phyloP scores from a whole-genome alignment of 23 tunicate species.

The Corella eumyota region DNA sequence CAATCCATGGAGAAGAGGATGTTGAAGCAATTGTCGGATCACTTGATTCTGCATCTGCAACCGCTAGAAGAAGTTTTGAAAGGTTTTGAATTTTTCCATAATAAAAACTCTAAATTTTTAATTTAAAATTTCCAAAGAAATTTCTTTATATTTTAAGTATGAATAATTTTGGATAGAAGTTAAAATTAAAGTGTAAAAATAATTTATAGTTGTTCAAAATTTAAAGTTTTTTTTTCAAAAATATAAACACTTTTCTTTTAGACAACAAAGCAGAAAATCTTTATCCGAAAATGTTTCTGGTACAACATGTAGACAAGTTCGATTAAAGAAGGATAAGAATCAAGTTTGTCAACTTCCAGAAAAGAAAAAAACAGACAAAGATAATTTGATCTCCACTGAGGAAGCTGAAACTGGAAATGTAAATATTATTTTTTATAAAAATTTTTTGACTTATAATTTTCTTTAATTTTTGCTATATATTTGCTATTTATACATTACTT shows the following conservation, averaged over 20 bases:
- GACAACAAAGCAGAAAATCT: constrained; percentile 9
- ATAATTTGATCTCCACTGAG: constrained; percentile 36
- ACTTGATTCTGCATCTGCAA: constrained; percentile 1
- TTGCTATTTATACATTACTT: not conserved
- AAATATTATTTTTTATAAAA: not conserved
- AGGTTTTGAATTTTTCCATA: constrained; percentile 3
- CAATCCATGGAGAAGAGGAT: constrained; percentile 6
- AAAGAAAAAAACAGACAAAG: constrained; percentile 11
- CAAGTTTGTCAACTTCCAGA: constrained; percentile 12
- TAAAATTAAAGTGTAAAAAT: too few relatives aligned
- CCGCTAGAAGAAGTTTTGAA: constrained; percentile 15
- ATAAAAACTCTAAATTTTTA: too few relatives aligned
- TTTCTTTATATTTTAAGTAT: too few relatives aligned
- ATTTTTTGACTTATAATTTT: not conserved
- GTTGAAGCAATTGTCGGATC: constrained; percentile 5
- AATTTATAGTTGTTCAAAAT: too few relatives aligned
- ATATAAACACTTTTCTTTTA: too few relatives aligned
- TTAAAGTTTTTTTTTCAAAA: too few relatives aligned
- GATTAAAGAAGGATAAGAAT: constrained; percentile 23
- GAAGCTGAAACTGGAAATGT: constrained; percentile 71
- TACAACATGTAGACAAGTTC: constrained; percentile 12
- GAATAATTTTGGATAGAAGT: too few relatives aligned
- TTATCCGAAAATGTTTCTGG: constrained; percentile 2
- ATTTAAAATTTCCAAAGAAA: too few relatives aligned
- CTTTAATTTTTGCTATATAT: not conserved